phyloP scores from a whole-genome alignment of 2,113 vertebrate genomes.

The Mixornis gularis region DNA sequence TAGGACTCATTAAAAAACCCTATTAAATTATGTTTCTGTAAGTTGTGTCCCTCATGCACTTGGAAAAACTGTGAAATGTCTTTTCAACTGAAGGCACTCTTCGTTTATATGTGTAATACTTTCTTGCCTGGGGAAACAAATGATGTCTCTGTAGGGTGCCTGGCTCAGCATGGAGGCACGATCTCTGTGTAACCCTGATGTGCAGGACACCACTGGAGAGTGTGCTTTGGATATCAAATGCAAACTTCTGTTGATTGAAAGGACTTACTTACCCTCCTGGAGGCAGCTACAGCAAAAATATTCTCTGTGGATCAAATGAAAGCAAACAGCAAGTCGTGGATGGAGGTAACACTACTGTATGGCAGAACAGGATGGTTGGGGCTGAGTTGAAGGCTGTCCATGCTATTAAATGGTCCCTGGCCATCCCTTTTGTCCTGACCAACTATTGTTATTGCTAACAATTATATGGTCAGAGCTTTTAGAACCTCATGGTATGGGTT shows the following conservation, averaged over 20 bases:
- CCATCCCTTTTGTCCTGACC: neutral
- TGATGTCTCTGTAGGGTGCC: conserved; percentile 22
- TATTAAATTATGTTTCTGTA: neutral
- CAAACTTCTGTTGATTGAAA: neutral
- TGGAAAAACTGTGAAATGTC: conserved; percentile 19
- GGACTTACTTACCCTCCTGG: neutral
- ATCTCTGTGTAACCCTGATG: neutral
- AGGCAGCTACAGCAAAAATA: neutral
- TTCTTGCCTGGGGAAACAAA: conserved; percentile 36
- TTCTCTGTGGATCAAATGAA: neutral
- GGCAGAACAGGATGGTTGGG: neutral
- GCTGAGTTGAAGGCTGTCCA: neutral
- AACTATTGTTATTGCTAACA: neutral
- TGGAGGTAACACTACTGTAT: neutral
- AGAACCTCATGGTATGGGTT: neutral
- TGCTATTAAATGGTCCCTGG: neutral
- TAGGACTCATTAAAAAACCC: conserved; percentile 23
- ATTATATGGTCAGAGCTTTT: neutral
- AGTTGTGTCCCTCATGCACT: neutral
- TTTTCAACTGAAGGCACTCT: conserved; percentile 19
- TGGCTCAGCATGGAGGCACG: neutral
- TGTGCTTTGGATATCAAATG: neutral
- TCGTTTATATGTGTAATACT: conserved; percentile 3
- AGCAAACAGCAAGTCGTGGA: neutral
- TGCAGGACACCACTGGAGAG: conserved; percentile 3